phyloP scores from a whole-genome alignment of 1,140 invertebrate species.

The Hycleus cichorii region DNA sequence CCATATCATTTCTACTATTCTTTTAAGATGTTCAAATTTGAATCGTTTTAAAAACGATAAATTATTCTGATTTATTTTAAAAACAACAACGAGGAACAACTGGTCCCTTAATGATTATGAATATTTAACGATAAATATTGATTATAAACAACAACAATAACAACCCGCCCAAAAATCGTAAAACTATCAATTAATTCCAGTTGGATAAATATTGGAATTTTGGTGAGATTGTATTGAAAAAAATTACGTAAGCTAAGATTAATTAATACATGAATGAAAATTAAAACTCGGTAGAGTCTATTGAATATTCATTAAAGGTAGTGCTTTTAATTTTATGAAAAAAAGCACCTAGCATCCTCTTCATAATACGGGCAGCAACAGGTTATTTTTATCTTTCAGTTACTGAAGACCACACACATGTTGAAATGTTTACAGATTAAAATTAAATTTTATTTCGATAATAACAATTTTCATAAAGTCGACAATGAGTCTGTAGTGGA shows the following conservation, averaged over 20 bases:
- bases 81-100: background rate
- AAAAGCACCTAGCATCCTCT: background rate
- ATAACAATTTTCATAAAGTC: no score
- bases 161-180: constrained; percentile 6
- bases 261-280: constrained; percentile 12
- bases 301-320: constrained; percentile 16
- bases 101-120: constrained; percentile 4
- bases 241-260: constrained; percentile 5
- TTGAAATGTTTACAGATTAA: constrained; percentile 9
- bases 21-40: constrained; percentile 3
- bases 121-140: constrained; percentile 5
- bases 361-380: constrained; percentile 8
- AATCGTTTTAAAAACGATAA: constrained; percentile 10
- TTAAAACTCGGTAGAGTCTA: constrained; percentile 12
- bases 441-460: constrained; percentile 1
- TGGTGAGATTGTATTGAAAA: background rate
- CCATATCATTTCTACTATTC: constrained; percentile 1
- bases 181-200: constrained; percentile 4
- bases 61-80: constrained; percentile 13
- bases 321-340: constrained; percentile 15
- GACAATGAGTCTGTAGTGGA: no score
- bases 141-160: constrained; percentile 11
- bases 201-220: background rate
- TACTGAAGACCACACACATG: constrained; percentile 9
- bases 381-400: constrained; percentile 14